Evolutionary conservation across 2,113 vertebrate genomes (phyloP).

Genomic region (Pygoscelis antarcticus): DNA sequence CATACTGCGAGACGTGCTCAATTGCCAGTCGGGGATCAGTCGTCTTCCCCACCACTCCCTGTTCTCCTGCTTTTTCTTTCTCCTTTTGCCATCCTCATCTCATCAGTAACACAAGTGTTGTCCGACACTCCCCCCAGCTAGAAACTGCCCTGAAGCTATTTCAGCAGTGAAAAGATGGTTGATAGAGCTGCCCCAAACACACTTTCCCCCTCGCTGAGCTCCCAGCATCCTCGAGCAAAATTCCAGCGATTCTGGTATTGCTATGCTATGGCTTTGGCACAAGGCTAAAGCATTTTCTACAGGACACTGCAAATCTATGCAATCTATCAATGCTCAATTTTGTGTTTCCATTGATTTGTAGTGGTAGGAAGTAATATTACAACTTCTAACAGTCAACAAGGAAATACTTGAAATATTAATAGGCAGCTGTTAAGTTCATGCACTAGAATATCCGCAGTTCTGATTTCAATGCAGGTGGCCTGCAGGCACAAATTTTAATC

Average conservation of each 20-base stretch:
- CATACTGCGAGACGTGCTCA: not conserved
- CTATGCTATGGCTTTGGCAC: not conserved
- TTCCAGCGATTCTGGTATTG: not conserved
- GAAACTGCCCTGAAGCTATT: not conserved
- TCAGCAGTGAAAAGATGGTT: not conserved
- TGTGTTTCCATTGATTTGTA: not conserved
- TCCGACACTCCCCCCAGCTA: not conserved
- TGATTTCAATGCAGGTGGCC: not conserved
- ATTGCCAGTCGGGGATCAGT: not conserved
- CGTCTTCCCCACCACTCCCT: not conserved
- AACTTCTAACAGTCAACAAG: not conserved
- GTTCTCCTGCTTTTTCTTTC: not conserved
- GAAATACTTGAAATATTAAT: not conserved
- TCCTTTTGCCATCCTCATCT: not conserved
- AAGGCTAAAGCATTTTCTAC: not conserved
- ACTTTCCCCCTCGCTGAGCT: fast-evolving
- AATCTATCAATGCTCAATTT: fast-evolving
- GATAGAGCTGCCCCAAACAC: not conserved
- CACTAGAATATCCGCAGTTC: not conserved
- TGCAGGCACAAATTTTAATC: not conserved
- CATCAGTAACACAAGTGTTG: not conserved
- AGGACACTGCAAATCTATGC: not conserved
- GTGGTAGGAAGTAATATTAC: not conserved
- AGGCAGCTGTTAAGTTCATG: not conserved
- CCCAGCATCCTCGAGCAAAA: not conserved